Evolutionary conservation across 2,113 vertebrate species (phyloP), one percentile per base, ranked within the genome.

Genomic region (Loxodonta africana): DNA sequence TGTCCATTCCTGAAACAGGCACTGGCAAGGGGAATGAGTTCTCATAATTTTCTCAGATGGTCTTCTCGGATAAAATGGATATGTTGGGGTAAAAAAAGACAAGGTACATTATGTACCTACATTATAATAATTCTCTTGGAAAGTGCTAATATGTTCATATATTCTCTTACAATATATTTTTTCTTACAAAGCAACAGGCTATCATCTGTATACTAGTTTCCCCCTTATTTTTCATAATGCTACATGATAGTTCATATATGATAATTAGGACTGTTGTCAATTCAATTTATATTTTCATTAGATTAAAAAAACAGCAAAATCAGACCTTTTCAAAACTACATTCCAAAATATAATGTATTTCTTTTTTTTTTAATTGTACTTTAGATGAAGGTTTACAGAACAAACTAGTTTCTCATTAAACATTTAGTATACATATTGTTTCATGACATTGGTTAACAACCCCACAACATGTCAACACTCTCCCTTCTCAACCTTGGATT

Each of bases 71-170:
- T 67, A 23, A 74, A 93, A 63, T 20, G 18, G 41, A 83, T 90
- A 78, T 57, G 48, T 5, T 91, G 71, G 17, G 44, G 65, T 71
- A 53, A 81, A 65, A 84, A 94, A 83, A 37, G 37, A 37, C 65
- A 88, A 69, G 46, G 67, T 77, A 74, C 33, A 77, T 81, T 88
- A 67, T 67, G 37, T 88, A 23, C 44, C 62, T 37, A 88, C 18
- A 37, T 81, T 83, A 83, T 46, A 94, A 83, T 44, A 23, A 51
- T 89, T 91, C 46, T 90, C 41, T 88, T 95, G 84, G 85, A 44
- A 73, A 63, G 53, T 46, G 6, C 21, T 44, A 80, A 93, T 71
- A 26, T 33, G 15, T 69, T 78, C 44, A 80, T 44, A 37, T 63
- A 53, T 73, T 93, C 33, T 90, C 33, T 78, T 20, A 25, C 11